These are phyloP conservation scores for Orthosia gothica DNA, from an alignment of 2,888 invertebrate genomes.

Conservation along the genomic window DNA sequence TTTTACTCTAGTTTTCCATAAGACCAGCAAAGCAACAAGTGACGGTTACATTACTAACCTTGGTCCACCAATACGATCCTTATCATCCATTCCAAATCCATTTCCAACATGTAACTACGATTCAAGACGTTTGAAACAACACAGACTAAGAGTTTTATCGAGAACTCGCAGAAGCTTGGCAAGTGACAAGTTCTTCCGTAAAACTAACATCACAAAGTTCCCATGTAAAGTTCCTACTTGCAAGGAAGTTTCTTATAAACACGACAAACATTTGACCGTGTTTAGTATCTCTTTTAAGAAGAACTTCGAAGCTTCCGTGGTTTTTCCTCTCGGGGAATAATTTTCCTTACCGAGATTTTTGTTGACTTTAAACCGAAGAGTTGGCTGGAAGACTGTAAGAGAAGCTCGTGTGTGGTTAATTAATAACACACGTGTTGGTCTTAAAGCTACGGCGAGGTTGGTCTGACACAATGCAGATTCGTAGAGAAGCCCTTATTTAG, in stretches of 20 bases:
- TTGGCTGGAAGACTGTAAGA: background rate
- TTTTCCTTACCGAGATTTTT: background rate
- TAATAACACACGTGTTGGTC: background rate
- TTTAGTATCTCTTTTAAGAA: slow-evolving; percentile 1
- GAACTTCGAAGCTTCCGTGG: background rate
- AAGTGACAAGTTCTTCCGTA: slow-evolving; percentile 30
- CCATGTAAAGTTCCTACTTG: too few relatives aligned
- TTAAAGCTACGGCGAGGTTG: background rate
- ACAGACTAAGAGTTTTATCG: slow-evolving; percentile 34
- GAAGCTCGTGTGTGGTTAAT: background rate
- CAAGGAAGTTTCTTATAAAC: slow-evolving; percentile 25
- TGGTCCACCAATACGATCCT: too few relatives aligned
- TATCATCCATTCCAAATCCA: slow-evolving; percentile 12
- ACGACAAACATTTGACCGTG: slow-evolving; percentile 27
- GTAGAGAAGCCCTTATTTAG: too few relatives aligned
- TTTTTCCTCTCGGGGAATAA: background rate
- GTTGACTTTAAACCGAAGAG: background rate
- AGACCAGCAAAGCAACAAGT: too few relatives aligned
- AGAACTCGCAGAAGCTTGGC: slow-evolving; percentile 16
- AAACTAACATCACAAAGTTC: too few relatives aligned
- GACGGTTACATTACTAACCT: too few relatives aligned
- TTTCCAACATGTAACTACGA: slow-evolving; percentile 22
- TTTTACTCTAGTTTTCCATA: too few relatives aligned
- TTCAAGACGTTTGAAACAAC: slow-evolving; percentile 10
- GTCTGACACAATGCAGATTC: too few relatives aligned